A percentile compares a stretch with the other conserved stretches of the same genome.
phyloP scores from a whole-genome alignment of 2,113 vertebrate species.

The Machaerirhynchus nigripectus region DNA sequence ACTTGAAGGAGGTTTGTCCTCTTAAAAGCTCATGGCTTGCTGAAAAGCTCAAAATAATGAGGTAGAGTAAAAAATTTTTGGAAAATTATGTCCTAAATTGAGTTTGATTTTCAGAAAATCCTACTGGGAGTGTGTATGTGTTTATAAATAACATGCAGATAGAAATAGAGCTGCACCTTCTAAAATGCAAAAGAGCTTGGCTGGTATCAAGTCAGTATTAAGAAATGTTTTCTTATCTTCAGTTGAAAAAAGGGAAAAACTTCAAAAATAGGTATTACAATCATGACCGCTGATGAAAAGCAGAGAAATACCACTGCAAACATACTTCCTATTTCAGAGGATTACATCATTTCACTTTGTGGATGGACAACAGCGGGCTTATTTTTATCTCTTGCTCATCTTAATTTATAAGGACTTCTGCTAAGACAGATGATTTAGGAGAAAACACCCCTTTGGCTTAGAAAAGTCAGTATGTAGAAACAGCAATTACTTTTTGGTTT shows the following conservation, averaged over 20 bases:
- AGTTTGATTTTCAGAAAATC: not conserved
- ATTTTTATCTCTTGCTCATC: constrained; percentile 22
- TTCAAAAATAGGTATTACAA: not conserved
- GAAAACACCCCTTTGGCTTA: not conserved
- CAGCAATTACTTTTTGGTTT: not conserved
- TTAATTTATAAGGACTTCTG: not conserved
- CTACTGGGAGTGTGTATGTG: not conserved
- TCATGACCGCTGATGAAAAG: not conserved
- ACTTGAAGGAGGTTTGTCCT: not conserved
- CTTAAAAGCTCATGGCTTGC: not conserved
- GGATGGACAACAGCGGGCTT: not conserved
- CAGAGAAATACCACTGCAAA: not conserved
- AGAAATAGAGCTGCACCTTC: not conserved
- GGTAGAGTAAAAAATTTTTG: not conserved
- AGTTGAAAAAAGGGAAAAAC: not conserved
- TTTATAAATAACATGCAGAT: not conserved
- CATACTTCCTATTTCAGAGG: not conserved
- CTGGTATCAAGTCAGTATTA: not conserved
- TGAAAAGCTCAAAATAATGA: not conserved
- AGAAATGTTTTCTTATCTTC: not conserved
- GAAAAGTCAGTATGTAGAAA: not conserved
- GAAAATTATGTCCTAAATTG: not conserved
- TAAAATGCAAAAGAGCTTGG: not conserved
- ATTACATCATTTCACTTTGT: not conserved
- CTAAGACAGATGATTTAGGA: not conserved